Percentiles rank a stretch among this genome's conserved stretches.
These are phyloP conservation scores for Cliona cf. orientalis DNA, from an alignment of 37 sponge, comb jelly and placozoan genomes.

Conservation along the genomic window DNA sequence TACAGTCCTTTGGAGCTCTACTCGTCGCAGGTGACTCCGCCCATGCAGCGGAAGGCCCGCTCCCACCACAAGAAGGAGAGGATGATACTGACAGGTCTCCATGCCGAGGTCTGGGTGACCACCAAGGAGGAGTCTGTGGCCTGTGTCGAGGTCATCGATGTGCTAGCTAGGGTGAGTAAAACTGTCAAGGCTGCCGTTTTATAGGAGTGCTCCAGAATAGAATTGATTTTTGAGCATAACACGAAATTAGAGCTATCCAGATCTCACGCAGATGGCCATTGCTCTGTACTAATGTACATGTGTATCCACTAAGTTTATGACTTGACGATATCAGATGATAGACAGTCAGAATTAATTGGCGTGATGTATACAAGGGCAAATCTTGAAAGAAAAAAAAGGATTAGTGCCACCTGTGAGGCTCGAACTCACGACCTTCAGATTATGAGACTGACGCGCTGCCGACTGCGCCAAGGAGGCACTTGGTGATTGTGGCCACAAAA, in stretches of 20 bases:
- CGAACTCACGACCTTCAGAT: too few species aligned
- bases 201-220: not conserved
- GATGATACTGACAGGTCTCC: not conserved
- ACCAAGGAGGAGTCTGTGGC: constrained; percentile 26
- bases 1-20: constrained; percentile 2
- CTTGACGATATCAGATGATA: too few species aligned
- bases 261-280: too few species aligned
- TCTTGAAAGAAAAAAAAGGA: too few species aligned
- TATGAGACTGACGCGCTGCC: too few species aligned
- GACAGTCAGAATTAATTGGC: too few species aligned
- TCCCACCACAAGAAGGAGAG: not conserved
- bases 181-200: too few species aligned
- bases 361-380: too few species aligned
- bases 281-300: not conserved
- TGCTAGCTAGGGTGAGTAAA: constrained; percentile 38
- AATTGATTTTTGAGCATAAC: not conserved
- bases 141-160: constrained; percentile 56
- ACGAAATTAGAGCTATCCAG: not conserved
- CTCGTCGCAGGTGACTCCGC: constrained; percentile 18
- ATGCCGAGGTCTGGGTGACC: constrained; percentile 63
- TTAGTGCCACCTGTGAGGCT: too few species aligned
- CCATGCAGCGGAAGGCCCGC: not conserved
- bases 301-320: too few species aligned
- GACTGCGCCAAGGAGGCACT: too few species aligned
- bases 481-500: too few species aligned